These are phyloP conservation scores for Rhinolophus ferrumequinum DNA, from an alignment of 2,113 vertebrate genomes.

Conservation along the genomic window DNA sequence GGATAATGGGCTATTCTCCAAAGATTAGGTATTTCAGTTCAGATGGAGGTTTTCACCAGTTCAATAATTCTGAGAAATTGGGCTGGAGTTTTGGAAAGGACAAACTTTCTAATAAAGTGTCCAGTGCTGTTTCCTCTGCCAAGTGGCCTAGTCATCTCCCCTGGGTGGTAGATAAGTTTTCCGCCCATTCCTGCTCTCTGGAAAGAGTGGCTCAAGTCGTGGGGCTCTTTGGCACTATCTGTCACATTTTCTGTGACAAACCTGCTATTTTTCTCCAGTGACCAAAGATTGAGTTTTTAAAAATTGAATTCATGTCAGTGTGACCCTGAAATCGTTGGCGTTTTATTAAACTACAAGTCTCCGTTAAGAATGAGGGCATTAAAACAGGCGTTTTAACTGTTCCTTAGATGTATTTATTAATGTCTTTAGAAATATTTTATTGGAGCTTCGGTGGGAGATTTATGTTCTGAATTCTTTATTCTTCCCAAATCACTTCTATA, in stretches of 20 bases:
- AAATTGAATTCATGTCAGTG: not conserved
- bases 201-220: not conserved
- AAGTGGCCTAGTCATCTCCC: accelerated
- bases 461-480: not conserved
- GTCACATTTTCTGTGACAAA: not conserved
- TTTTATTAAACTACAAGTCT: not conserved
- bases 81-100: not conserved
- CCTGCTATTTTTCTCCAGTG: not conserved
- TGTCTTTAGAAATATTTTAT: not conserved
- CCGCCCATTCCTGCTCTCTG: not conserved
- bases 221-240: not conserved
- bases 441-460: not conserved
- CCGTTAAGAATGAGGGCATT: not conserved
- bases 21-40: not conserved
- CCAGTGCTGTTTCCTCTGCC: not conserved
- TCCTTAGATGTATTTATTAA: not conserved
- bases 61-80: not conserved
- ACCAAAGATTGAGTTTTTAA: not conserved
- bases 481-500: not conserved
- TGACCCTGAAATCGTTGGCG: not conserved
- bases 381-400: not conserved
- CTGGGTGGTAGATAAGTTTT: not conserved
- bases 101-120: not conserved
- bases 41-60: not conserved
- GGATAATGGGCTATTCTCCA: not conserved